These are phyloP conservation scores for Parelbella ahira DNA, from an alignment of 2,888 invertebrate species.

Conservation along the genomic window DNA sequence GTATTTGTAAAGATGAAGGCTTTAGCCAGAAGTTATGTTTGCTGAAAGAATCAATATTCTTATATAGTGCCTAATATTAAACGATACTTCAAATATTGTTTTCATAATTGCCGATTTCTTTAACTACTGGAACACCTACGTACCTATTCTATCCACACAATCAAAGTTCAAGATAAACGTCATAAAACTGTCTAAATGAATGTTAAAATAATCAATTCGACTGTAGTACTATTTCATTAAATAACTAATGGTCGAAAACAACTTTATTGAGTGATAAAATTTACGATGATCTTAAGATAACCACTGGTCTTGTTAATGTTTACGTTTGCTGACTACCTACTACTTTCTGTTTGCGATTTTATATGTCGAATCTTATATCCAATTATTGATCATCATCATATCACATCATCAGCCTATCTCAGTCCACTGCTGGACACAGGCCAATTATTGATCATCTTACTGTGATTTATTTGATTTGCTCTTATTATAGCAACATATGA, in stretches of 20 bases:
- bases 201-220: slow-evolving; percentile 34
- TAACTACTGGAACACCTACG: no score
- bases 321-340: slow-evolving; percentile 12
- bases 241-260: slow-evolving; percentile 32
- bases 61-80: no score
- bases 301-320: slow-evolving; percentile 23
- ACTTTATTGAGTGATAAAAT: slow-evolving; percentile 35
- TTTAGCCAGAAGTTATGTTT: no score
- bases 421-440: no score
- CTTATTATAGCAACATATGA: no score
- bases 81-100: no score
- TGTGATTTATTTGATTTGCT: slow-evolving; percentile 8
- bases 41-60: no score
- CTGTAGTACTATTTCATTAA: slow-evolving; percentile 32
- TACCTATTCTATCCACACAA: no score
- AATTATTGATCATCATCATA: slow-evolving; percentile 7
- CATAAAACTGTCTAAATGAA: slow-evolving; percentile 36
- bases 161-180: slow-evolving; percentile 30
- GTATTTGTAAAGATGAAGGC: no score
- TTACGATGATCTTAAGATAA: slow-evolving; percentile 30
- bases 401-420: no score
- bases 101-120: no score
- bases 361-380: slow-evolving; percentile 13
- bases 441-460: no score
- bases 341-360: slow-evolving; percentile 15